Conservation (phyloP, 2,888 invertebrate genomes). For the Ochropleura plecta region DNA sequence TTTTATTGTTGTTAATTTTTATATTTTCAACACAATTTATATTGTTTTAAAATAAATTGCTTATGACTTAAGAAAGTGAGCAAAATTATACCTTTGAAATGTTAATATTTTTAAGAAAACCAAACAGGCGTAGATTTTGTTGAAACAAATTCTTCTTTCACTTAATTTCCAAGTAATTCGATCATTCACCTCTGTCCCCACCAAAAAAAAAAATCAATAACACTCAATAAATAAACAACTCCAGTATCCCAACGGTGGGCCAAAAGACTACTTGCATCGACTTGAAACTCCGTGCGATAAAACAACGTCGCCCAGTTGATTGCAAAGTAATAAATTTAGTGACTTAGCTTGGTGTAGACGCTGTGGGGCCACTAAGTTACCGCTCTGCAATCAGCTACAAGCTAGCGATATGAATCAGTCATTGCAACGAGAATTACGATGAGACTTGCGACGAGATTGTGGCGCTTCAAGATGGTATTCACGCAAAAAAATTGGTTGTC, state of each 20-base stretch:
- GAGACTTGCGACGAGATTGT: not conserved
- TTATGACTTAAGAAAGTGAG: too few relatives aligned
- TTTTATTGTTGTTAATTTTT: too few relatives aligned
- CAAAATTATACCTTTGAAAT: too few relatives aligned
- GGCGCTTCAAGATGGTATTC: not conserved
- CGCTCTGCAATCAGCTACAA: not conserved
- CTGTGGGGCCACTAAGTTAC: constrained; percentile 2
- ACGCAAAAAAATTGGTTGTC: too few relatives aligned
- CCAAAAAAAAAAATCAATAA: not conserved
- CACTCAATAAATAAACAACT: constrained; percentile 16
- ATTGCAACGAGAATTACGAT: not conserved
- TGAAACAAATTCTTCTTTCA: too few relatives aligned
- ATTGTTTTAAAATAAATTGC: too few relatives aligned
- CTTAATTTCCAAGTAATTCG: not conserved
- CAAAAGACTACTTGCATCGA: constrained; percentile 34
- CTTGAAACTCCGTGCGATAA: constrained; percentile 39
- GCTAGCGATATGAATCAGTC: not conserved
- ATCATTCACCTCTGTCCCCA: not conserved
- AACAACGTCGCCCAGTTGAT: constrained; percentile 53
- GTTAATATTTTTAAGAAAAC: not conserved
- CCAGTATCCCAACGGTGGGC: constrained; percentile 15
- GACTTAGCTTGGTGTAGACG: constrained; percentile 28
- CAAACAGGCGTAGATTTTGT: not conserved
- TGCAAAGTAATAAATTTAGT: constrained; percentile 53
- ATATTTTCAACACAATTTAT: too few relatives aligned